Evolutionary conservation across 2,888 invertebrate genomes (phyloP).

Genomic region (Trachelus tabidus): DNA sequence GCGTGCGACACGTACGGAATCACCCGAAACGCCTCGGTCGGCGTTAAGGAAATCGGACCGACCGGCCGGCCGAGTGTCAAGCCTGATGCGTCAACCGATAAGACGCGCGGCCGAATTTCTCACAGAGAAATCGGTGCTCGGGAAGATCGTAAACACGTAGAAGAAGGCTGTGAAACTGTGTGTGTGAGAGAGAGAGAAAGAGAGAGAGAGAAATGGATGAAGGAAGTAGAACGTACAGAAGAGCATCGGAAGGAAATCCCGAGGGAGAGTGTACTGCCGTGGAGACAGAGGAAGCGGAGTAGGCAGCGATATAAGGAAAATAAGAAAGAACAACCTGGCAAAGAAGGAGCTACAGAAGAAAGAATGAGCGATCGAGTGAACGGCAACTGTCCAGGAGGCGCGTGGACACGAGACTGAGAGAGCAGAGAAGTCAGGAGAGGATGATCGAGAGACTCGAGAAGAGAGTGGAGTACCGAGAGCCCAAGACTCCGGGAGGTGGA

Average conservation of each 20-base stretch:
- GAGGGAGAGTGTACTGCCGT: too few relatives aligned
- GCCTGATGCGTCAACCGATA: background rate
- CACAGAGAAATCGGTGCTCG: too few relatives aligned
- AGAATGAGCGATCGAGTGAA: conserved; percentile 47
- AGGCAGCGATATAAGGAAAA: background rate
- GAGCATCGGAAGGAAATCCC: background rate
- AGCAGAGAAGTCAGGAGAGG: background rate
- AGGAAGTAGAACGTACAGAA: background rate
- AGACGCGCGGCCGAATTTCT: too few relatives aligned
- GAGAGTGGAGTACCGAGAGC: background rate
- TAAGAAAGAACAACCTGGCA: background rate
- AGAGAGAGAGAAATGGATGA: too few relatives aligned
- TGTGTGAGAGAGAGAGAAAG: too few relatives aligned
- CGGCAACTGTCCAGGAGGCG: conserved; percentile 44
- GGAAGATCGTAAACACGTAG: too few relatives aligned
- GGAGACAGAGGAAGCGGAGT: background rate
- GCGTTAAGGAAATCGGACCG: too few relatives aligned
- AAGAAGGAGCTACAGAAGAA: background rate
- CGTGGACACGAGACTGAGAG: conserved; percentile 53
- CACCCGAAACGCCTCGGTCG: too few relatives aligned
- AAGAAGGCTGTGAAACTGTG: too few relatives aligned
- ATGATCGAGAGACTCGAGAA: background rate
- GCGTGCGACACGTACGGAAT: background rate
- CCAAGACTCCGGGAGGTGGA: background rate
- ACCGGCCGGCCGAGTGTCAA: background rate